Evolutionary conservation across 1,140 invertebrate species (phyloP).

Genomic region (Leptopilina boulardi): DNA sequence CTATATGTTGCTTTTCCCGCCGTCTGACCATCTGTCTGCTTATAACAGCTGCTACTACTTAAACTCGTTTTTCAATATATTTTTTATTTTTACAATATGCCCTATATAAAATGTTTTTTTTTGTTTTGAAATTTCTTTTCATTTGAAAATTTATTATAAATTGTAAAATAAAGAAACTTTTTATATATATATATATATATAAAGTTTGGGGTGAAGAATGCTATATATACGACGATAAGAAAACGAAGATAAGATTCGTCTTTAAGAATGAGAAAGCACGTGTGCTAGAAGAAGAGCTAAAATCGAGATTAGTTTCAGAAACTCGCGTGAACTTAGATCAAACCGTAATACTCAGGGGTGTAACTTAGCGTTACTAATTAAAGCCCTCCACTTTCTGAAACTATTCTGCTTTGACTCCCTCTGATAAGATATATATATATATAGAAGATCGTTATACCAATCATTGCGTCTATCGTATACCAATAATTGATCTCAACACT

Average conservation of each 20-base stretch:
- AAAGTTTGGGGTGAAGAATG: background rate
- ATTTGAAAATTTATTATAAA: too few relatives aligned
- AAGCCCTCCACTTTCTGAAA: background rate
- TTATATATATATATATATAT: too few relatives aligned
- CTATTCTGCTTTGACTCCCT: conserved; percentile 11
- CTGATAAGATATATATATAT: too few relatives aligned
- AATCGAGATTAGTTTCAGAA: conserved; percentile 22
- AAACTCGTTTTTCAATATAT: background rate
- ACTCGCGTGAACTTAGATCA: conserved; percentile 29
- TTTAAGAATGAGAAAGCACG: background rate
- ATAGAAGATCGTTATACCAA: conserved; percentile 1
- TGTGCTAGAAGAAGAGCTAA: background rate
- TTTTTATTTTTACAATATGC: background rate
- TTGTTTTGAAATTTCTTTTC: too few relatives aligned
- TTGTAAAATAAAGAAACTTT: too few relatives aligned
- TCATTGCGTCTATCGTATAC: background rate
- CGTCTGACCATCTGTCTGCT: background rate
- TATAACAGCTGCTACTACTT: conserved; percentile 1
- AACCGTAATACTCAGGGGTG: conserved; percentile 21
- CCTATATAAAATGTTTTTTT: too few relatives aligned
- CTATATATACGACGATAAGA: background rate
- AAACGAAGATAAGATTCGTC: background rate
- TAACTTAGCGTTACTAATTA: conserved; percentile 24
- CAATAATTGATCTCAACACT: background rate
- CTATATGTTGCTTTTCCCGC: background rate